phyloP scores from a whole-genome alignment of 2,113 vertebrate species.

The Bos javanicus region DNA sequence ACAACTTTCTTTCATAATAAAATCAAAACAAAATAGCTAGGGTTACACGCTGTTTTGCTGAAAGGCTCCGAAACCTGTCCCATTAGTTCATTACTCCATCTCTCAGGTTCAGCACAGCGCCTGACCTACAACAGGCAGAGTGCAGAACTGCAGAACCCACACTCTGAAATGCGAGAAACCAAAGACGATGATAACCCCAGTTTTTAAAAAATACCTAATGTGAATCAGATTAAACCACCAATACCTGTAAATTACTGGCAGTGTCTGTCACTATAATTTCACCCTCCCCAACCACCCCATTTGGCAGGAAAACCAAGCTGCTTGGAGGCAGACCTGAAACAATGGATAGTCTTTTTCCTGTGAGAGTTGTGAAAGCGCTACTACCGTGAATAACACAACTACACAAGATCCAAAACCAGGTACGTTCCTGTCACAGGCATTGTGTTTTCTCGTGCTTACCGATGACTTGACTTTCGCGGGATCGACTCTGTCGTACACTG shows the following conservation, averaged over 20 bases:
- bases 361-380: neutral
- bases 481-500: slow-evolving; percentile 73
- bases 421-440: fast-evolving
- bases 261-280: neutral
- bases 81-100: neutral
- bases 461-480: slow-evolving; percentile 71
- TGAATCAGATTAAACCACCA: neutral
- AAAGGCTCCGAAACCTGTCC: neutral
- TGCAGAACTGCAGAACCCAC: neutral
- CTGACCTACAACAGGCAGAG: neutral
- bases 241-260: neutral
- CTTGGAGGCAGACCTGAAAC: neutral
- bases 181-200: neutral
- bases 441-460: slow-evolving; percentile 72
- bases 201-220: neutral
- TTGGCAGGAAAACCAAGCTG: neutral
- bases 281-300: neutral
- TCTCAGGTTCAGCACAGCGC: neutral
- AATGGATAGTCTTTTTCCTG: neutral
- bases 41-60: neutral
- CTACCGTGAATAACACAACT: neutral
- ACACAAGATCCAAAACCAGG: neutral
- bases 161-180: neutral
- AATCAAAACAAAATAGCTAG: neutral
- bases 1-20: neutral